phyloP scores from a whole-genome alignment of 2,888 invertebrate genomes.

The Dilophus febrilis region DNA sequence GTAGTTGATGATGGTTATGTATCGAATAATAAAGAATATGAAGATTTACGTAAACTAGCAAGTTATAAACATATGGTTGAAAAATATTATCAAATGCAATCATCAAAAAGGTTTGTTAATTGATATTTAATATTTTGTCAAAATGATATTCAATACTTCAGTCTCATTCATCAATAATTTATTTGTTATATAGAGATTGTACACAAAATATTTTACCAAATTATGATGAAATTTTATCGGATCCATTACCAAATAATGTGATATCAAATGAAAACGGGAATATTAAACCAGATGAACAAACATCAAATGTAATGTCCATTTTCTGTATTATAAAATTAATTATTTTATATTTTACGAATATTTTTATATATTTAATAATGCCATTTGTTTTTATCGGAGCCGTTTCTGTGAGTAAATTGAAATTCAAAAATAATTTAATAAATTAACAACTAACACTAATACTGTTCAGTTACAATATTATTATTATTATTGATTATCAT shows the following conservation, averaged over 20 bases:
- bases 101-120: background rate
- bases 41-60: background rate
- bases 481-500: background rate
- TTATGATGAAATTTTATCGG: too few species aligned
- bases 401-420: slow-evolving; percentile 4
- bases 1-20: background rate
- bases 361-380: slow-evolving; percentile 1
- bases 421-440: too few species aligned
- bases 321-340: background rate
- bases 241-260: too few species aligned
- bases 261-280: too few species aligned
- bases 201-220: too few species aligned
- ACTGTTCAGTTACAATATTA: background rate
- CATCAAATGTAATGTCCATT: too few species aligned
- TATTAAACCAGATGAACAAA: too few species aligned
- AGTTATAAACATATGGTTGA: background rate
- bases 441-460: too few species aligned
- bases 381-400: slow-evolving; percentile 7
- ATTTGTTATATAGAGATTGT: too few species aligned
- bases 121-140: too few species aligned
- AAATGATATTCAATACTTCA: too few species aligned
- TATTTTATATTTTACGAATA: slow-evolving; percentile 5
- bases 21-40: background rate
- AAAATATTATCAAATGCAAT: background rate
- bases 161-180: too few species aligned